Evolutionary conservation across 2,888 invertebrate genomes (phyloP).

Genomic region (Tiliacea citrago): DNA sequence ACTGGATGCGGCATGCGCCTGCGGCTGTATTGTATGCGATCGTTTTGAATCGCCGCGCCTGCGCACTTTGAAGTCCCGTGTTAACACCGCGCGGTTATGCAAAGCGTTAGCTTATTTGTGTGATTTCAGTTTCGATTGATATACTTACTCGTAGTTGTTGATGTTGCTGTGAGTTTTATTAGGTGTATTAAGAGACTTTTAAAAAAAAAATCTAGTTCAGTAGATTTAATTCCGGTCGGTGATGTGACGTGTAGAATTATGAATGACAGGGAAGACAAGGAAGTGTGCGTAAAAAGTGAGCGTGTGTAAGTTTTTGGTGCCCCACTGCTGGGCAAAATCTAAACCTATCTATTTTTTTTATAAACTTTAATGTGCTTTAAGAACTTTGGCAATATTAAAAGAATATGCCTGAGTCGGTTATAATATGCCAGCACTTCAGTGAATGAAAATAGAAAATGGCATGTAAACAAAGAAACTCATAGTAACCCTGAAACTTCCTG

Average conservation of each 20-base stretch:
- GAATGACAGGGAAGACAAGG: no score
- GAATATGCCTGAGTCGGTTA: not conserved
- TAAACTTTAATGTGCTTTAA: no score
- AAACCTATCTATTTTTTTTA: no score
- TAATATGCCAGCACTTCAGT: not conserved
- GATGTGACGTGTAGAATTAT: not conserved
- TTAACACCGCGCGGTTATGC: slow-evolving; percentile 64
- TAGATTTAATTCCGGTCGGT: no score
- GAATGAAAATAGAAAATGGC: not conserved
- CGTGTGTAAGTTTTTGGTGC: not conserved
- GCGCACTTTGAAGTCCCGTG: slow-evolving; percentile 66
- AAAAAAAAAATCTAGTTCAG: no score
- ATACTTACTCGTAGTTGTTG: slow-evolving; percentile 35
- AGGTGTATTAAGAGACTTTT: not conserved
- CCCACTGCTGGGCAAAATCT: not conserved
- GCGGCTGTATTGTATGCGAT: slow-evolving; percentile 78
- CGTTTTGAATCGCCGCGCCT: slow-evolving; percentile 80
- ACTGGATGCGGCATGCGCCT: slow-evolving; percentile 78
- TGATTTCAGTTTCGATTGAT: slow-evolving; percentile 51
- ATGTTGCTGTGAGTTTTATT: not conserved
- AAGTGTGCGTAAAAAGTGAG: no score
- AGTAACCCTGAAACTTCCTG: slow-evolving; percentile 7
- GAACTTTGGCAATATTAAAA: not conserved
- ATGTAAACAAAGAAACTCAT: not conserved
- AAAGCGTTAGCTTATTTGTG: slow-evolving; percentile 63